phyloP scores from a whole-genome alignment of 1,140 invertebrate species.

The Meloidogyne floridensis region DNA sequence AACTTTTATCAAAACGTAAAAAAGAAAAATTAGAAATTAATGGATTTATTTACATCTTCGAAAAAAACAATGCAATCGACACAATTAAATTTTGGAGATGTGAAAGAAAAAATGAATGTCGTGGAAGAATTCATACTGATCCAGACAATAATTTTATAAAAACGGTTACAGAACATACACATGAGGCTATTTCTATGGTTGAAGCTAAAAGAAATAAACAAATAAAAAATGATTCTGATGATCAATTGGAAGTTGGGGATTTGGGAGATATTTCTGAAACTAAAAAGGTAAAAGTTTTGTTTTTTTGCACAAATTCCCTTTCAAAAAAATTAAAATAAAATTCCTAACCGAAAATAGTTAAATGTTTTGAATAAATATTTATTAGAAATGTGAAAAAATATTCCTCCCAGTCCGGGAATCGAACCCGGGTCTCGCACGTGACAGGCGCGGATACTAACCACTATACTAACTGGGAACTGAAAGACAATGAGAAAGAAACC shows the following conservation, averaged over 20 bases:
- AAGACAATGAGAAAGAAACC: too few relatives aligned
- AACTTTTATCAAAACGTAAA: neutral
- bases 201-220: neutral
- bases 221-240: neutral
- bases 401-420: too few relatives aligned
- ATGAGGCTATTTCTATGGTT: constrained; percentile 9
- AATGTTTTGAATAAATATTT: too few relatives aligned
- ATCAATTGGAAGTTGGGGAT: neutral
- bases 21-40: neutral
- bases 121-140: constrained; percentile 11
- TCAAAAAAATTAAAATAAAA: neutral
- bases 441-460: too few relatives aligned
- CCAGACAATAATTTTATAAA: constrained; percentile 10
- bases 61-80: neutral
- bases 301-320: neutral
- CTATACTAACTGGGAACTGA: too few relatives aligned
- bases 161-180: neutral
- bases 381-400: too few relatives aligned
- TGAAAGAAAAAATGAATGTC: constrained; percentile 3
- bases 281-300: neutral
- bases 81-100: constrained; percentile 21
- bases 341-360: too few relatives aligned
- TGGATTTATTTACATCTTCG: constrained; percentile 1
- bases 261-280: neutral
- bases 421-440: too few relatives aligned